Conservation (phyloP, 2,888 invertebrate genomes). For the Saturnia japonica region DNA sequence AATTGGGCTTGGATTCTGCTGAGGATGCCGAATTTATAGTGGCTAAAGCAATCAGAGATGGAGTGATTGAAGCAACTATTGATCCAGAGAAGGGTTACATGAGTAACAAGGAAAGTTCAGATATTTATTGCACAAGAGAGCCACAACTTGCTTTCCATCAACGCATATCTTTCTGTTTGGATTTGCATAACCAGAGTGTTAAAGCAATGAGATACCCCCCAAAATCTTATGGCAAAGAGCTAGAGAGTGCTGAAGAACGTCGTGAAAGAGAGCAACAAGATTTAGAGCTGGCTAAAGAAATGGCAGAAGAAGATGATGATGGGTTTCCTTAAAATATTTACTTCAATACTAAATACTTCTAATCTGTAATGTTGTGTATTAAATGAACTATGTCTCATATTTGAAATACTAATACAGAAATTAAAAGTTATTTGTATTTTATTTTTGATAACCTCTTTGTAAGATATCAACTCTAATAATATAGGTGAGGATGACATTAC, state of each 20-base stretch:
- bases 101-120: constrained; percentile 98
- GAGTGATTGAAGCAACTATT: constrained; percentile 98
- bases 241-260: constrained; percentile 98
- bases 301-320: constrained; percentile 99
- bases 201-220: constrained; percentile 99
- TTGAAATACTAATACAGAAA: constrained; percentile 16
- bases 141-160: constrained; percentile 98
- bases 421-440: constrained; percentile 14
- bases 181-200: constrained; percentile 99
- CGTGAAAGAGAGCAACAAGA: constrained; percentile 98
- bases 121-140: constrained; percentile 97
- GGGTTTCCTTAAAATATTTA: constrained; percentile 82
- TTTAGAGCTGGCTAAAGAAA: constrained; percentile 99
- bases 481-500: background rate
- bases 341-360: constrained; percentile 30
- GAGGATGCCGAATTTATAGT: constrained; percentile 99
- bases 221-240: constrained; percentile 98
- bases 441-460: constrained; percentile 13
- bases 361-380: constrained; percentile 11
- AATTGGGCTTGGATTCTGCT: constrained; percentile 95
- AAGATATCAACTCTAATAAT: background rate
- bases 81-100: constrained; percentile 98
- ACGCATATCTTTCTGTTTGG: constrained; percentile 97
- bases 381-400: constrained; percentile 7
- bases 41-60: constrained; percentile 98